phyloP scores from a whole-genome alignment of 2,797 vertebrate species.

The Pantherophis vulpinus region DNA sequence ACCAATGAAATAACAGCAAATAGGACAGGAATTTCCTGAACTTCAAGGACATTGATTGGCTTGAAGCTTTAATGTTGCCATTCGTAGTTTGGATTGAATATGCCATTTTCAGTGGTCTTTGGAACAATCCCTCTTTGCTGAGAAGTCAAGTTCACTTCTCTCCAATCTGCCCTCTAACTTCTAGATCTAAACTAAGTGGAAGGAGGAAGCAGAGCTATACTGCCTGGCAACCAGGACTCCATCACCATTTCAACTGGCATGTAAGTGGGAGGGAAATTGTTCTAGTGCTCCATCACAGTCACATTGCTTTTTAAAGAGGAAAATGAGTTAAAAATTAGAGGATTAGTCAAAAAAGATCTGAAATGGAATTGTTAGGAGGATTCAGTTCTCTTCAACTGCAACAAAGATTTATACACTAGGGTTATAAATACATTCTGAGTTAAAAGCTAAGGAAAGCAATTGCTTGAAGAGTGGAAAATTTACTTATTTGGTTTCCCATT shows the following conservation, averaged over 20 bases:
- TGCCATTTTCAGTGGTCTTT: background rate
- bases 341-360: slow-evolving; percentile 1
- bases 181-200: background rate
- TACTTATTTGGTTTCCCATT: background rate
- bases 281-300: background rate
- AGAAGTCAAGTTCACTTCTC: background rate
- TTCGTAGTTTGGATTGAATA: background rate
- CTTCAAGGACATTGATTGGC: background rate
- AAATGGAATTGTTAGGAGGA: background rate
- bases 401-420: background rate
- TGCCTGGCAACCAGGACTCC: slow-evolving; percentile 17
- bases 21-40: background rate
- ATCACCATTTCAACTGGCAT: background rate
- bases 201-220: background rate
- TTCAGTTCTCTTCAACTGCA: background rate
- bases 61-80: background rate
- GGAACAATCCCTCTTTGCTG: background rate
- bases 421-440: background rate
- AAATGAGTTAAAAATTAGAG: background rate
- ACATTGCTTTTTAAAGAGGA: background rate
- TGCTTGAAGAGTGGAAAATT: background rate
- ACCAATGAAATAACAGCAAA: background rate
- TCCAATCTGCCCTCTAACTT: background rate
- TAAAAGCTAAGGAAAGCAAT: background rate
- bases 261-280: slow-evolving; percentile 8